Evolutionary conservation across 2,888 invertebrate genomes (phyloP), one percentile per base, ranked within the genome.

Genomic region (Polydrusus tereticollis): DNA sequence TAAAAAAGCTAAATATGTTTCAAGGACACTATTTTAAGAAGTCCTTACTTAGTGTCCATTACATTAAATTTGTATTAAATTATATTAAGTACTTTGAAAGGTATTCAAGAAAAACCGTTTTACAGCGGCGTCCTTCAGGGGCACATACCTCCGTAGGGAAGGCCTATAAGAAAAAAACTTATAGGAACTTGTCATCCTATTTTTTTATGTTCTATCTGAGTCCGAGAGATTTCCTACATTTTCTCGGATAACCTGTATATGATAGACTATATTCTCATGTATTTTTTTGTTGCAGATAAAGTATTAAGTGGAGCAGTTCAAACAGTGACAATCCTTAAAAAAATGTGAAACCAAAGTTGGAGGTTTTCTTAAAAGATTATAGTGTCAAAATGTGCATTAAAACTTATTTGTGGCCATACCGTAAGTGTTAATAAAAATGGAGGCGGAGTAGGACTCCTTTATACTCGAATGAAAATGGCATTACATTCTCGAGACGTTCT

Each of bases 391-490:
- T 69, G 69, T 50, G 63, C 36, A 20, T 57, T 45, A 69, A 57
- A 29, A 20, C 43, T 14, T 36, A 52, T 38, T 29, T 60, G 14
- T 45, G 45, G 43, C 67, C 45, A 55, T 63, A 20, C 20, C 14
- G 38, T 57, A 67, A 67, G 23, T 36, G 50, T 62, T 62, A 36
- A n/a, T 69, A 36, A 73, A 55, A 23, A 73, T 73, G 73, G 70
- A 65, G 66, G 69, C 59, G 20, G 67, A 47, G 23, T 66, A 57
- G 57, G 62, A 36, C 66, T 70, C 62, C 43, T 62, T 41, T 62
- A 62, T 45, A 67, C 62, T 33, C 70, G 65, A 62, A 57, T 57
- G 66, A 73, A 65, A 70, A 73, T 73, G 73, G 73, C 73, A 70
- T 67, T 70, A 58, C 59, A 64, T 70, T 73, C 52, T 70, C 70